Conservation (phyloP, 2,797 vertebrate species). For the Trachurus trachurus region DNA sequence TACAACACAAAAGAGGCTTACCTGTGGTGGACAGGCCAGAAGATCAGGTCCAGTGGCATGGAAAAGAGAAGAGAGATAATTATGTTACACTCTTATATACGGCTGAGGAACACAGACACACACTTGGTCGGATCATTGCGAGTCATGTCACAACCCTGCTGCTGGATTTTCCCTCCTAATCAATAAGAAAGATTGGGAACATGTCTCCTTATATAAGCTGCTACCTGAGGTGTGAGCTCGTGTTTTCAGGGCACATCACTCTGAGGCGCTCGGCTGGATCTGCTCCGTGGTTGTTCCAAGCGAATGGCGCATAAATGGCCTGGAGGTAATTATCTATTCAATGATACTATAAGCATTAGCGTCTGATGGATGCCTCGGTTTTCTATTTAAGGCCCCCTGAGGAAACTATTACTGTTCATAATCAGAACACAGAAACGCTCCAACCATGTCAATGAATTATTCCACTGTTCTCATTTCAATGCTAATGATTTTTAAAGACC, state of each 20-base stretch:
- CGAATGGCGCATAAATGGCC: slow-evolving; percentile 22
- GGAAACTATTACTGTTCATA: slow-evolving; percentile 45
- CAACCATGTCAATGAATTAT: slow-evolving; percentile 40
- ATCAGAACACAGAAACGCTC: slow-evolving; percentile 43
- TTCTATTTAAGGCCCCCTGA: slow-evolving; percentile 44
- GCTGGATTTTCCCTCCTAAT: not conserved
- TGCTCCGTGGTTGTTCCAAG: slow-evolving; percentile 14
- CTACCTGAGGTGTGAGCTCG: not conserved
- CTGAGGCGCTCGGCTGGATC: slow-evolving; percentile 10
- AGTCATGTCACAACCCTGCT: not conserved
- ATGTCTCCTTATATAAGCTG: not conserved
- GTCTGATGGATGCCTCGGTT: slow-evolving; percentile 44
- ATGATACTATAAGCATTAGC: slow-evolving; percentile 44
- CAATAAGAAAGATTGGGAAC: not conserved
- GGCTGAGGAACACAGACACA: slow-evolving; percentile 11
- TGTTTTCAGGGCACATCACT: not conserved
- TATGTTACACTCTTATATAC: slow-evolving; percentile 40
- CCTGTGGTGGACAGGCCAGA: slow-evolving; percentile 55
- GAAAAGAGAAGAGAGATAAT: slow-evolving; percentile 55
- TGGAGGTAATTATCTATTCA: slow-evolving; percentile 58
- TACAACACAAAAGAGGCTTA: slow-evolving; percentile 62
- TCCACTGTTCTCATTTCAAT: slow-evolving; percentile 40
- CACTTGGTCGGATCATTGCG: not conserved
- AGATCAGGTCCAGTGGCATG: slow-evolving; percentile 52
- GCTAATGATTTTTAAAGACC: slow-evolving; percentile 38